Conservation (phyloP, 2,797 vertebrate species). For the Acrossocheilus fasciatus region DNA sequence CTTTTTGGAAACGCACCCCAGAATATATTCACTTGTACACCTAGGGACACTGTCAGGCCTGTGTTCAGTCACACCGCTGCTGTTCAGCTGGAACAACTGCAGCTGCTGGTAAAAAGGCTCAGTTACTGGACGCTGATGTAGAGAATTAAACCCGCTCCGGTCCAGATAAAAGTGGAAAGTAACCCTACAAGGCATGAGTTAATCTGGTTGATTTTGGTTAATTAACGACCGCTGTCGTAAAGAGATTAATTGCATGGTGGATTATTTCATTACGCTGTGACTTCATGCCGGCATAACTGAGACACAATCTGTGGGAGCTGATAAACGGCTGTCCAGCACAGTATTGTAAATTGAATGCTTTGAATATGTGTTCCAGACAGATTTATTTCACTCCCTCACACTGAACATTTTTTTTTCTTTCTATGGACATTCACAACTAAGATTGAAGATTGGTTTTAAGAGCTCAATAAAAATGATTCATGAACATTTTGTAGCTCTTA, state of each 20-base stretch:
- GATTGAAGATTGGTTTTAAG: conserved; percentile 4
- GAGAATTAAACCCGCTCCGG: neutral
- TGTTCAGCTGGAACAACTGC: neutral
- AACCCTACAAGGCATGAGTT: conserved; percentile 16
- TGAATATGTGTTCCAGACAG: neutral
- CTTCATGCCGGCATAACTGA: neutral
- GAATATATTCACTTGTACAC: conserved; percentile 1
- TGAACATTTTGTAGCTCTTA: conserved; percentile 4
- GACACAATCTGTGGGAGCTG: neutral
- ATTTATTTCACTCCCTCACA: conserved; percentile 3
- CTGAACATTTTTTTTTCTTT: neutral
- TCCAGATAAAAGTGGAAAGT: conserved; percentile 21
- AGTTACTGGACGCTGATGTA: neutral
- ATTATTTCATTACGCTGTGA: conserved; percentile 30
- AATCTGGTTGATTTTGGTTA: conserved; percentile 41
- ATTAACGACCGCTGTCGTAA: conserved; percentile 41
- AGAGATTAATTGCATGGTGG: conserved; percentile 39
- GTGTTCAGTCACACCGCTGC: neutral
- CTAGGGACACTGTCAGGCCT: conserved; percentile 11
- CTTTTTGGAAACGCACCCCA: too few species aligned
- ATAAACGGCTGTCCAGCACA: neutral
- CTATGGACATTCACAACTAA: neutral
- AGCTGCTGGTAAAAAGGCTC: neutral
- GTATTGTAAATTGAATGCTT: conserved; percentile 3
- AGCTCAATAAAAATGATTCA: conserved; percentile 11